phyloP scores from a whole-genome alignment of 2,113 vertebrate species.

The Pelodiscus sinensis region DNA sequence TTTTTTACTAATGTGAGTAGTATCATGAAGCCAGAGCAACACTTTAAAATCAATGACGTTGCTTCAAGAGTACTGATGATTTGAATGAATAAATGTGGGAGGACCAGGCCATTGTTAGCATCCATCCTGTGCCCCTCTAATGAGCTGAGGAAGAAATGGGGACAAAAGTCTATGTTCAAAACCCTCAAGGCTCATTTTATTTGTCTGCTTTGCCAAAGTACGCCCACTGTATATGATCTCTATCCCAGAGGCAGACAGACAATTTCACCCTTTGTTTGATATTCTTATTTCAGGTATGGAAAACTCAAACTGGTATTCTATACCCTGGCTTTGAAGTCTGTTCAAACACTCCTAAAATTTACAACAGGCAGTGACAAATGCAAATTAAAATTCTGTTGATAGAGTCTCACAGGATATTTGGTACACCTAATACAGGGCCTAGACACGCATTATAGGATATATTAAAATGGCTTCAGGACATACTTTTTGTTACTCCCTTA shows the following conservation, averaged over 20 bases:
- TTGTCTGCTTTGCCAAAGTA: not conserved
- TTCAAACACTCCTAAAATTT: conserved; percentile 33
- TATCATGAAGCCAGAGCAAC: not conserved
- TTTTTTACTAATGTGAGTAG: not conserved
- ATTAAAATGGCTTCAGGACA: not conserved
- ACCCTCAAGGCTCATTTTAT: conserved; percentile 19
- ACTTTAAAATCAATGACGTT: not conserved
- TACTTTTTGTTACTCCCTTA: not conserved
- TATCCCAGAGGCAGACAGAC: conserved; percentile 20
- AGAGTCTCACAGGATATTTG: not conserved
- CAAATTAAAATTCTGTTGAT: conserved; percentile 20
- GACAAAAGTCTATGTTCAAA: not conserved
- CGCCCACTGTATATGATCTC: conserved; percentile 8
- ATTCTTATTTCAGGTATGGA: not conserved
- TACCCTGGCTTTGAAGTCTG: not conserved
- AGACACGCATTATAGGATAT: not conserved
- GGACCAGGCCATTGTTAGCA: not conserved
- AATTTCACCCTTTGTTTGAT: conserved; percentile 15
- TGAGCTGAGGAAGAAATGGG: not conserved
- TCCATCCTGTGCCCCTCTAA: not conserved
- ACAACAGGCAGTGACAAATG: not conserved
- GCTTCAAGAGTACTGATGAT: not conserved
- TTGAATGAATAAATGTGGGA: not conserved
- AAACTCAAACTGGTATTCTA: conserved; percentile 21
- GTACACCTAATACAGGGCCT: not conserved